These are phyloP conservation scores for Colletes gigas DNA, from an alignment of 1,140 invertebrate genomes.

Conservation along the genomic window DNA sequence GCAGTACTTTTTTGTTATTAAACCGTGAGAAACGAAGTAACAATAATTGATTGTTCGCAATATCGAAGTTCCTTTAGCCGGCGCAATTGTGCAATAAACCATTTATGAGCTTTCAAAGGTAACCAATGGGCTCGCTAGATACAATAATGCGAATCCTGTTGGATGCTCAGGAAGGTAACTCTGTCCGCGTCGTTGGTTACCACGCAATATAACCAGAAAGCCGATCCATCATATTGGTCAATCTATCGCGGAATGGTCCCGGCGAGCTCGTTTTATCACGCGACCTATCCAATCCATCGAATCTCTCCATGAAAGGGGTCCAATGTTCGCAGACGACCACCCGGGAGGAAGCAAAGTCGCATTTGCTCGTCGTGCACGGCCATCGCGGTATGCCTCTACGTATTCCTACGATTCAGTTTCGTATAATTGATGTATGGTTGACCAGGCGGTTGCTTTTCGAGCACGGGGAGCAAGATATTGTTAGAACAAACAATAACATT, in stretches of 20 bases:
- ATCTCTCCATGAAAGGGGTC: slow-evolving; percentile 49
- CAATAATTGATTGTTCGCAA: not conserved
- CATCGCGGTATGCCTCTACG: slow-evolving; percentile 27
- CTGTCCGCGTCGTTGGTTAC: not conserved
- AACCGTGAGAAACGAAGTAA: not conserved
- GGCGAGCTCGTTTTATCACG: slow-evolving; percentile 42
- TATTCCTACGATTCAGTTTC: slow-evolving; percentile 42
- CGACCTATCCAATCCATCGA: slow-evolving; percentile 45
- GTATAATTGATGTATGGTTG: slow-evolving; percentile 60
- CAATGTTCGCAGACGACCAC: slow-evolving; percentile 24
- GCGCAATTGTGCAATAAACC: not conserved
- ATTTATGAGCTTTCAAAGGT: not conserved
- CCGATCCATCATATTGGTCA: slow-evolving; percentile 54
- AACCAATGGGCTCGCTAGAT: not conserved
- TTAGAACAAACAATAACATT: slow-evolving; percentile 51
- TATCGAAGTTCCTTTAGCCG: not conserved
- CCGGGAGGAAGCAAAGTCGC: slow-evolving; percentile 40
- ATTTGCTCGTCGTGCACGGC: slow-evolving; percentile 24
- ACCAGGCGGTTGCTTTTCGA: slow-evolving; percentile 47
- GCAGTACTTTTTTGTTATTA: too few relatives aligned
- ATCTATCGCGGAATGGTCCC: slow-evolving; percentile 56
- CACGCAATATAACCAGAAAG: slow-evolving; percentile 14
- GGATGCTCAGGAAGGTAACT: not conserved
- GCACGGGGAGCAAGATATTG: slow-evolving; percentile 32
- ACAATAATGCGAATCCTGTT: not conserved